A percentile compares a stretch with the other conserved stretches of the same genome.
Evolutionary conservation across 2,797 vertebrate species (phyloP).

Genomic region (Poecilia velifera): DNA sequence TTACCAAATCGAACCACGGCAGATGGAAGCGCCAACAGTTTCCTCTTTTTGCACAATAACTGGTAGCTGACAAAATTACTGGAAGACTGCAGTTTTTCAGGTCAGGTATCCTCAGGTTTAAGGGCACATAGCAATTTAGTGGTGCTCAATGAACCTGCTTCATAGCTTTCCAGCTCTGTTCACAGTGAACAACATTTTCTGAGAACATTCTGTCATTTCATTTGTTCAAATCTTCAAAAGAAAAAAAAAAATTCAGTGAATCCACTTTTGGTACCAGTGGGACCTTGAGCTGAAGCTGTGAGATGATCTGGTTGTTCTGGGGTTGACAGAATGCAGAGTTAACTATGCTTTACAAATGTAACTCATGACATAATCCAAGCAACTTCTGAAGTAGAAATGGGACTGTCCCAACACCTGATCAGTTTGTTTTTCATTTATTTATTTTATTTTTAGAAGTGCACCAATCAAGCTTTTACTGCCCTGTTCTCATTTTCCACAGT

Average conservation of each 20-base stretch:
- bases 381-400: constrained; percentile 51
- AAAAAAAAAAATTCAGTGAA: constrained; percentile 26
- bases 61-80: constrained; percentile 20
- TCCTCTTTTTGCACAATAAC: background rate
- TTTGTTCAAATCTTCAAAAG: constrained; percentile 48
- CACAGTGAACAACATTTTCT: constrained; percentile 34
- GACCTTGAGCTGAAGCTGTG: constrained; percentile 40
- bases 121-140: constrained; percentile 9
- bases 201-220: constrained; percentile 41
- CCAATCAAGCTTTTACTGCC: background rate
- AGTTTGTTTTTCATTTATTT: constrained; percentile 13
- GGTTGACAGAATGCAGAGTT: constrained; percentile 33
- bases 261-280: constrained; percentile 59
- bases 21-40: background rate
- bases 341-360: constrained; percentile 73
- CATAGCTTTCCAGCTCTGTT: background rate
- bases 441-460: constrained; percentile 3
- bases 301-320: constrained; percentile 42
- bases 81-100: constrained; percentile 21
- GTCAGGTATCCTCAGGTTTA: constrained; percentile 34
- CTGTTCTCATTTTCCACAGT: background rate
- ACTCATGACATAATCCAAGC: constrained; percentile 79
- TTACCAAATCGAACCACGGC: constrained; percentile 1
- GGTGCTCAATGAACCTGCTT: background rate
- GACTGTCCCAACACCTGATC: constrained; percentile 56